phyloP scores from a whole-genome alignment of 2,113 vertebrate species.

The Zosterops pallidus region DNA sequence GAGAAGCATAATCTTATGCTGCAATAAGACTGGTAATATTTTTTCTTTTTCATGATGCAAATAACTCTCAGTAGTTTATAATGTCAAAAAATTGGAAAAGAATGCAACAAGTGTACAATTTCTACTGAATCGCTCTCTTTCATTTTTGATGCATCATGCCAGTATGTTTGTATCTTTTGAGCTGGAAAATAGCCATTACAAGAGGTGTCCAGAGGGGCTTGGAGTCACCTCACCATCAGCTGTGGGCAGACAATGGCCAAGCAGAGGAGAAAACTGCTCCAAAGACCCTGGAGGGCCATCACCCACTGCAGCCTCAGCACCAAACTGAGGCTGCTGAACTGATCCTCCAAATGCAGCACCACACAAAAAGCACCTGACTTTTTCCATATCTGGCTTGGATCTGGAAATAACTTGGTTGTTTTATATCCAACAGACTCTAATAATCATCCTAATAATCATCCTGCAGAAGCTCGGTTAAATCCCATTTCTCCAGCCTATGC shows the following conservation, averaged over 20 bases:
- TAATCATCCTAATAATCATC: neutral
- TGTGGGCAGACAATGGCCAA: neutral
- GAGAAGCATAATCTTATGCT: neutral
- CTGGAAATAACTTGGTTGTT: neutral
- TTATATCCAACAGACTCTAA: neutral
- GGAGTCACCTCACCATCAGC: fast-evolving
- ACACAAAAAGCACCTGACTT: neutral
- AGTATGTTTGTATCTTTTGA: neutral
- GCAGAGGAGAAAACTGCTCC: neutral
- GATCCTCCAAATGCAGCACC: neutral
- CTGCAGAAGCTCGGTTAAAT: neutral
- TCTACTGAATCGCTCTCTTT: neutral
- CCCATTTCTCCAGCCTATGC: neutral
- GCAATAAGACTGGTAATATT: neutral
- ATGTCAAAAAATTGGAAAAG: neutral
- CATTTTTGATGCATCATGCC: neutral
- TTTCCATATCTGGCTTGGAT: neutral
- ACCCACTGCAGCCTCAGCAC: neutral
- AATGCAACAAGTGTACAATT: neutral
- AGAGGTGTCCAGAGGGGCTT: neutral
- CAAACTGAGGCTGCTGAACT: neutral
- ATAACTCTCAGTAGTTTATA: neutral
- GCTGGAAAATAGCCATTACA: neutral
- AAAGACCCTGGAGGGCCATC: neutral
- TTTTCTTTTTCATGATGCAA: neutral